A percentile compares a stretch with the other conserved stretches of the same genome.
phyloP scores from a whole-genome alignment of 2,888 invertebrate species.

The Marasmarcha lunaedactyla region DNA sequence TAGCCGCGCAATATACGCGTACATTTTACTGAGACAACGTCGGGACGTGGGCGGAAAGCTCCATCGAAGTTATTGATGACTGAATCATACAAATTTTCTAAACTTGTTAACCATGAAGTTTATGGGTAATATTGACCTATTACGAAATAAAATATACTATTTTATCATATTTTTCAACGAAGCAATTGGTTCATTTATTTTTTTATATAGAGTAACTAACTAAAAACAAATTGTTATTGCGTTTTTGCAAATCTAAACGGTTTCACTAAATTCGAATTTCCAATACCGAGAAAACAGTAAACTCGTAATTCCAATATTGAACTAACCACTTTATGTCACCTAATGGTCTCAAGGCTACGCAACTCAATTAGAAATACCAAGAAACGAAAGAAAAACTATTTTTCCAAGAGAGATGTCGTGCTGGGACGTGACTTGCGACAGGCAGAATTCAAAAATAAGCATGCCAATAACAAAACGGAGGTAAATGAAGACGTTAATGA shows the following conservation, averaged over 20 bases:
- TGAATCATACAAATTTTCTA: conserved; percentile 13
- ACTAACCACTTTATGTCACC: too few species aligned
- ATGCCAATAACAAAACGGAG: conserved; percentile 39
- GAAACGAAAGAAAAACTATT: too few species aligned
- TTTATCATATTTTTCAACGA: too few species aligned
- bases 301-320: too few species aligned
- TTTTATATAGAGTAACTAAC: too few species aligned
- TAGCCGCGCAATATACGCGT: conserved; percentile 9
- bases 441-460: conserved; percentile 33
- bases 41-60: conserved; percentile 24
- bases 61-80: conserved; percentile 8
- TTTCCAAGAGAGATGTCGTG: background rate
- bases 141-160: too few species aligned
- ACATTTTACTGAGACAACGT: conserved; percentile 18
- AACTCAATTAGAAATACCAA: too few species aligned
- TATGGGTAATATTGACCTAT: background rate
- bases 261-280: too few species aligned
- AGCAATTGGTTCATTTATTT: too few species aligned
- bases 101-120: conserved; percentile 10
- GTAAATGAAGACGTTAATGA: conserved; percentile 52
- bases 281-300: background rate
- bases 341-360: too few species aligned
- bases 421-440: background rate
- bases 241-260: too few species aligned
- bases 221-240: too few species aligned